Base-by-base conservation (phyloP, 2,888 invertebrate species). In the Yponomeuta cagnagella region DNA sequence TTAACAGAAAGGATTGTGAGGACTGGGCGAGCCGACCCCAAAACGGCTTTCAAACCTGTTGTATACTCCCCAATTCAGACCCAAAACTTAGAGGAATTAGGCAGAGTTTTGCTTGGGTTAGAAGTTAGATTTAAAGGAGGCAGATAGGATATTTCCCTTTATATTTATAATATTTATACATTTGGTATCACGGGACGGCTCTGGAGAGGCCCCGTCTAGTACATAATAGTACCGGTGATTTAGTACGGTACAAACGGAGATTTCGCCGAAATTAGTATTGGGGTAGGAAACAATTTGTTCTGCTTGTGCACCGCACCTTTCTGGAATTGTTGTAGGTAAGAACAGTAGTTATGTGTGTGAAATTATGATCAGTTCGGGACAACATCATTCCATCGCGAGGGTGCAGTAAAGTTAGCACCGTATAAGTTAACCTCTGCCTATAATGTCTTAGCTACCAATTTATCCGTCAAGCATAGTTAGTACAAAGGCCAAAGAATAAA, bases 1-100 rank as follows among this genome's bases (percentile, higher is more conserved):
- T 91, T 90, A 92, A 88, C 89, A 90, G 92, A 92, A 92, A 92
- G 92, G 92, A 92, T 90, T 92, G 88, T 87, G 83, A 87, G 88
- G 83, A 85, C 83, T 82, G 75, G 72, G 70, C 33, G 30, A n/a
- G n/a, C n/a, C 37, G 52, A 58, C 37, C 15, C 37, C n/a, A 67
- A 58, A 67, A 67, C 70, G 58, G 10, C 48, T 30, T 58, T 58
- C 52, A 58, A 43, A 58, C 52, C 52, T 12, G 1, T 3, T 58
- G 52, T 58, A 58, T 15, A 58, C 5, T 58, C 15, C 52, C 12
- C 52, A 58, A 58, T 58, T 31, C 31, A 69, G 23, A 48, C 69
- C 48, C 70, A 72, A 74, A 30, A 65, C 72, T 73, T 74, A 77
- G 83, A 80, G 58, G 74, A 63, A 70, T 70, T 23, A 48, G 12